phyloP scores from a whole-genome alignment of 2,888 invertebrate genomes.

The Tetheella fluctuosa region DNA sequence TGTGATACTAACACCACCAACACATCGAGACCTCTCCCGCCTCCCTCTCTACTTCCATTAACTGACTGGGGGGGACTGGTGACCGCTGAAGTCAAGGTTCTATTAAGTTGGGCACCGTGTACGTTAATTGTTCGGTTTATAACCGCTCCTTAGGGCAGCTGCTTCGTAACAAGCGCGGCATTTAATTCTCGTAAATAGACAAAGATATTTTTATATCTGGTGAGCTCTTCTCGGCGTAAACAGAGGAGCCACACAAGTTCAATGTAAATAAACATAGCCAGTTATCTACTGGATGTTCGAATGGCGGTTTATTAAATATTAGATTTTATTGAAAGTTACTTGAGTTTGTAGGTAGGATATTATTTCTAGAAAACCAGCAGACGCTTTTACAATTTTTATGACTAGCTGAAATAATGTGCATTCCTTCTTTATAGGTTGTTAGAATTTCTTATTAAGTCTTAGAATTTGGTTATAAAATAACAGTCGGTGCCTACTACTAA shows the following conservation, averaged over 20 bases:
- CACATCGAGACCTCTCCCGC: slow-evolving; percentile 47
- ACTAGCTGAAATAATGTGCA: slow-evolving; percentile 1
- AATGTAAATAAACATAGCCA: slow-evolving; percentile 71
- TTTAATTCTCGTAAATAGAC: slow-evolving; percentile 82
- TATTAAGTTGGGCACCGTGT: slow-evolving; percentile 53
- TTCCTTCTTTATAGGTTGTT: neutral
- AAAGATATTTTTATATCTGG: slow-evolving; percentile 82
- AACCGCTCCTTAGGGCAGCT: slow-evolving; percentile 79
- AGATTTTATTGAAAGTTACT: slow-evolving; percentile 22
- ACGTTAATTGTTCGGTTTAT: slow-evolving; percentile 80
- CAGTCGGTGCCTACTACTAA: neutral
- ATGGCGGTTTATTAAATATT: slow-evolving; percentile 34
- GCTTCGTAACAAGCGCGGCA: slow-evolving; percentile 76
- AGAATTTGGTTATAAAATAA: neutral
- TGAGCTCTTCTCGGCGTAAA: slow-evolving; percentile 73
- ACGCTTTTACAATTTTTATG: slow-evolving; percentile 1
- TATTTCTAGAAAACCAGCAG: slow-evolving; percentile 10
- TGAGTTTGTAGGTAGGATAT: slow-evolving; percentile 22
- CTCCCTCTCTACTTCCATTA: slow-evolving; percentile 34
- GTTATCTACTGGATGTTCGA: slow-evolving; percentile 51
- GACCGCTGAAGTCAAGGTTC: slow-evolving; percentile 52
- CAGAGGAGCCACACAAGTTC: slow-evolving; percentile 69
- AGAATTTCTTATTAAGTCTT: neutral
- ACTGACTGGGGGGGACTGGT: slow-evolving; percentile 29
- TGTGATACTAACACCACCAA: slow-evolving; percentile 61